A percentile compares a stretch with the other conserved stretches of the same genome.
These are phyloP conservation scores for Macropodus opercularis DNA, from an alignment of 2,797 vertebrate genomes.

Conservation along the genomic window DNA sequence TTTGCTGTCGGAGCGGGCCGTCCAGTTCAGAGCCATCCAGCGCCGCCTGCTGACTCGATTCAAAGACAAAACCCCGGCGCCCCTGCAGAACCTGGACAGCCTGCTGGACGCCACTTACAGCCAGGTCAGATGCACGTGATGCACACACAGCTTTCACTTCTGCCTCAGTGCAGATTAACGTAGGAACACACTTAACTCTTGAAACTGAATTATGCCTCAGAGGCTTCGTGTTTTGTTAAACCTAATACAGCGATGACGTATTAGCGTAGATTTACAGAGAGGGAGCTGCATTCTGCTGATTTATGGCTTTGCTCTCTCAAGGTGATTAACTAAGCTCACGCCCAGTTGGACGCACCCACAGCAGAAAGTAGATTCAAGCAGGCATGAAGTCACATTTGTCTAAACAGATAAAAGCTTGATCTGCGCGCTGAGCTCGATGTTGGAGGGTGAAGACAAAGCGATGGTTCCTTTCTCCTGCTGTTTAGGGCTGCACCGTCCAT, in stretches of 20 bases:
- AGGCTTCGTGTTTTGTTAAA: conserved; percentile 3
- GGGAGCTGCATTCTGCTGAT: conserved; percentile 63
- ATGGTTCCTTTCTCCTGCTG: conserved; percentile 73
- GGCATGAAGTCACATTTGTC: conserved; percentile 12
- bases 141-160: conserved; percentile 3
- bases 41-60: conserved; percentile 92
- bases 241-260: conserved; percentile 45
- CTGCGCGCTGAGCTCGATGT: conserved; percentile 15
- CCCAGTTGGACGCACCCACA: conserved; percentile 28
- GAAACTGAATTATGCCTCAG: not conserved
- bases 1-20: conserved; percentile 90
- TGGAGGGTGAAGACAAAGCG: too few species aligned
- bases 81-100: conserved; percentile 95
- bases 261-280: conserved; percentile 63
- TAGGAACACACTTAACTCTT: not conserved
- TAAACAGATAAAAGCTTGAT: conserved; percentile 24
- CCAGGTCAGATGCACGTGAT: conserved; percentile 82
- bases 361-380: not conserved
- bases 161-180: not conserved
- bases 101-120: conserved; percentile 94
- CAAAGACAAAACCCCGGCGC: conserved; percentile 96
- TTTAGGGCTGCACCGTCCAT: conserved; percentile 67
- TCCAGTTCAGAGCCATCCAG: conserved; percentile 96
- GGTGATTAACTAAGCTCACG: conserved; percentile 73
- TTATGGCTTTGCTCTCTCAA: conserved; percentile 70